Evolutionary conservation across 53 echinoderm and acorn worm genomes (phyloP), one percentile per base, ranked within the genome.

Genomic region (Glandiceps talaboti): DNA sequence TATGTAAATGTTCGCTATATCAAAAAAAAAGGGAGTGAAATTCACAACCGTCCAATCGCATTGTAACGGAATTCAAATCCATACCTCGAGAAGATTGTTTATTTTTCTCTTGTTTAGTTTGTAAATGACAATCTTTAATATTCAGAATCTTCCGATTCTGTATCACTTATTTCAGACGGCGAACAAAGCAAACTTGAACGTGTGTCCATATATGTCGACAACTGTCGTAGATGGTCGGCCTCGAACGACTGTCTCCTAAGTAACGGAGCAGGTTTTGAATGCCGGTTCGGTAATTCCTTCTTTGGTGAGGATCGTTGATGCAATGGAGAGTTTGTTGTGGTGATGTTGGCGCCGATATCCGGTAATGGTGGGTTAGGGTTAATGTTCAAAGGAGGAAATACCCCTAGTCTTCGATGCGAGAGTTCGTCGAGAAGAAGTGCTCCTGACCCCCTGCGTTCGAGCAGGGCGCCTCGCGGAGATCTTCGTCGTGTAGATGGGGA

Each of bases 391-490:
- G 91, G 89, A 0, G 94, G 94, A 14, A 94, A 81, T n/a, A 83
- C 80, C 12, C 94, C 94, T 28, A 87, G 91, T 72, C 94, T 45
- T 29, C 81, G 86, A 27, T 92, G 87, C 25, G 94, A 86, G 25
- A 94, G 83, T 79, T 91, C 92, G 74, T 94, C 94, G 25, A 94
- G 89, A 32, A 89, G 81, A 77, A 89, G 85, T 1, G 94, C 91
- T 28, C 87, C 89, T 0, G 92, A 94, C 26, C 87, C 92, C 26
- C 94, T 81, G 27, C 94, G 84, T 79, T 81, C 33, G 26, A 31
- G 14, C 1, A 77, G 30, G 6, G 64, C 64, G 64, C 64, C 64
- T 20, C 64, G 64, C 6, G 64, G 64, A 20, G 64, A 45, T 45
- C 64, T 6, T 20, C 64, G 64, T 12, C 64, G 64, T 6, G 64